Percentiles rank a stretch among this genome's conserved stretches.
phyloP scores from a whole-genome alignment of 2,113 vertebrate species.

The Solenodon paradoxus region DNA sequence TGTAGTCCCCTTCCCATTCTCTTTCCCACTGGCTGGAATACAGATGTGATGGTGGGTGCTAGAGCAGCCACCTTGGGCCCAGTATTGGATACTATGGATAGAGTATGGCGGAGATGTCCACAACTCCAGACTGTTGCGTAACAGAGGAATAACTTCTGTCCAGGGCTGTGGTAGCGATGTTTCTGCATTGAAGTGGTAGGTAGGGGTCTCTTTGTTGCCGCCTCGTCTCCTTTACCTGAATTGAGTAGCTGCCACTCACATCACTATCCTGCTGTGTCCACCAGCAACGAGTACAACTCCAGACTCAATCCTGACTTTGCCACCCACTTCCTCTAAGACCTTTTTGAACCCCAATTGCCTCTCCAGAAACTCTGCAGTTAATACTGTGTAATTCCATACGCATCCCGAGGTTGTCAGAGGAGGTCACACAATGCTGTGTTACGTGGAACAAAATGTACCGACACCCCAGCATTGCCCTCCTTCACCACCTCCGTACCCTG shows the following conservation, averaged over 20 bases:
- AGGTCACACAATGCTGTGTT: too few species aligned
- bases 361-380: background rate
- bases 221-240: background rate
- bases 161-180: too few species aligned
- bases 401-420: background rate
- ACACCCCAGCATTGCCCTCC: background rate
- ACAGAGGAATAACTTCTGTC: background rate
- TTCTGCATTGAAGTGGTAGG: too few species aligned
- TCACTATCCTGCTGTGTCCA: background rate
- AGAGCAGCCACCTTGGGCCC: too few species aligned
- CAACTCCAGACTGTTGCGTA: background rate
- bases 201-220: background rate
- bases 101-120: background rate
- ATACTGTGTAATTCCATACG: background rate
- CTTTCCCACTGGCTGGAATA: background rate
- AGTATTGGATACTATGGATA: background rate
- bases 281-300: background rate
- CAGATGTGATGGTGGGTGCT: too few species aligned
- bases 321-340: background rate
- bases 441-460: too few species aligned
- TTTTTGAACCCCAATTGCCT: background rate
- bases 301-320: background rate
- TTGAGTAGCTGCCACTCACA: fast-evolving
- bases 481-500: background rate
- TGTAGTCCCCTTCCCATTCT: too few species aligned